Percentiles rank a stretch among this genome's conserved stretches.
phyloP scores from a whole-genome alignment of 1,140 invertebrate genomes.

The Kradibia gibbosae region DNA sequence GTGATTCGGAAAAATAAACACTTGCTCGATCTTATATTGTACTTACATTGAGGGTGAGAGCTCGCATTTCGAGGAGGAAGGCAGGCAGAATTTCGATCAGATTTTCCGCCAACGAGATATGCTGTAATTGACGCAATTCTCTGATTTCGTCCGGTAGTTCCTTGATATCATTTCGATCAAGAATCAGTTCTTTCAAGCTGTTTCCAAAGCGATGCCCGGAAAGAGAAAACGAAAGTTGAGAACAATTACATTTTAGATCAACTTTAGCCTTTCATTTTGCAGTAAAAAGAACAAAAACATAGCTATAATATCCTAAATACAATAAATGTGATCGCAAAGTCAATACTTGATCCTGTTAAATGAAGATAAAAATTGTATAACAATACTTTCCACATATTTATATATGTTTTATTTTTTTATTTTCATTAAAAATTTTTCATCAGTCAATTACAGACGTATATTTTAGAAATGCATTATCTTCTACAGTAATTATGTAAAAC shows the following conservation, averaged over 20 bases:
- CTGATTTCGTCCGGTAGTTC: conserved; percentile 76
- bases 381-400: no score
- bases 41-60: conserved; percentile 67
- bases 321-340: no score
- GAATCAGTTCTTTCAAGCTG: conserved; percentile 80
- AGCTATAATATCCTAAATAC: no score
- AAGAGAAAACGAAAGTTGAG: conserved; percentile 6
- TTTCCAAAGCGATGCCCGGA: neutral
- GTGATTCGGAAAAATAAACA: conserved; percentile 32
- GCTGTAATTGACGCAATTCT: conserved; percentile 74
- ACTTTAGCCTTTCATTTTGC: neutral
- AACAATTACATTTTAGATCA: neutral
- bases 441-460: no score
- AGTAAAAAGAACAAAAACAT: no score
- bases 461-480: no score
- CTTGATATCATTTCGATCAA: conserved; percentile 80
- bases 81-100: conserved; percentile 71
- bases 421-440: no score
- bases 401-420: no score
- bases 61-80: conserved; percentile 72
- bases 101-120: conserved; percentile 78
- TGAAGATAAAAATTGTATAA: no score
- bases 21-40: conserved; percentile 14
- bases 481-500: no score
- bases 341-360: no score